Evolutionary conservation across 92 coral and sea anemone species (phyloP), one percentile per base, ranked within the genome.

Genomic region (Ricordea florida): DNA sequence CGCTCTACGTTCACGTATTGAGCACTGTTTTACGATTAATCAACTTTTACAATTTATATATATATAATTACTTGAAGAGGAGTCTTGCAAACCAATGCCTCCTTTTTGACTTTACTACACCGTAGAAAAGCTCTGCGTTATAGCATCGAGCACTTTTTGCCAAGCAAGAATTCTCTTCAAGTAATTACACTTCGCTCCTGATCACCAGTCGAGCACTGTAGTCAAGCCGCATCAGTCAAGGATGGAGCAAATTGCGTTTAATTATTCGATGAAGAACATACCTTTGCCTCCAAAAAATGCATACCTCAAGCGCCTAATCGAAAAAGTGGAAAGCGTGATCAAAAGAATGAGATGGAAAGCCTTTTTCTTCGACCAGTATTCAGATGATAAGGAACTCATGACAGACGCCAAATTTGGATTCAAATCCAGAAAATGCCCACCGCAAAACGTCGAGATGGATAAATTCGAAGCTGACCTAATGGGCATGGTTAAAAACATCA

Each of bases 401-500:
- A 16, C 8, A 13, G 53, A 46, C 53, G 22, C 8, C 8, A 47
- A 22, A n/a, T 36, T 25, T 21, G 6, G 6, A 0, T 24, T 24
- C n/a, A 58, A 24, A 4, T 24, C 17, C 33, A 24, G 17, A 13
- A 14, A 28, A 0, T 58, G 42, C 44, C 17, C 66, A 6, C 2
- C 42, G 0, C 38, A 58, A 13, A 63, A 34, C 32, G 51, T 35
- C 5, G 71, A 63, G 15, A 4, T 63, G 3, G 27, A 37, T 15
- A 34, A 34, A 17, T 63, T 63, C 22, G 71, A 63, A 63, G 23
- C 26, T 10, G 71, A 63, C 52, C 28, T 63, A 20, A 20, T 32
- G 24, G 30, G 40, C 26, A 63, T 63, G 71, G 44, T 63, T 1
- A 38, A 63, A 47, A 63, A 63, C 51, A 20, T 63, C 9, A 29